Conservation (phyloP, 2,888 invertebrate genomes). For the Dyspetes luteomarginatus region DNA sequence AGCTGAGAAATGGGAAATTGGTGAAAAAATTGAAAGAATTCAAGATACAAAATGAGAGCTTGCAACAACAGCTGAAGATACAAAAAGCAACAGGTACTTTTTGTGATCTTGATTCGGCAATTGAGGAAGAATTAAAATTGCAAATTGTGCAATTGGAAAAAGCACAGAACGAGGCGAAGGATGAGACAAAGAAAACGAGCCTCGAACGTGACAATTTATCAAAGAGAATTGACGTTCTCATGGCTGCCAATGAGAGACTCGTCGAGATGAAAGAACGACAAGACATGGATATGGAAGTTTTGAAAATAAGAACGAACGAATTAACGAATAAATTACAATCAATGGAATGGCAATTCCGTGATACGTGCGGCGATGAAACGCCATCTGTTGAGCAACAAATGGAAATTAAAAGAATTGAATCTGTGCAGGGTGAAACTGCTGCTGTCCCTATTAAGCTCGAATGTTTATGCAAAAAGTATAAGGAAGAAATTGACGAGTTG, state of each 20-base stretch:
- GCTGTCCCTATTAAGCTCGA: background rate
- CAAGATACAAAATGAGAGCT: conserved; percentile 88
- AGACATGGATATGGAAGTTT: conserved; percentile 90
- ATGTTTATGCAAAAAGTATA: conserved; percentile 68
- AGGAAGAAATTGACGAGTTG: conserved; percentile 84
- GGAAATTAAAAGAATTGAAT: conserved; percentile 5
- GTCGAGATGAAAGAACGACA: conserved; percentile 92
- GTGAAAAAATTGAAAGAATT: conserved; percentile 93
- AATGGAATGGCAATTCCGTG: conserved; percentile 79
- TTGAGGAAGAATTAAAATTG: conserved; percentile 91
- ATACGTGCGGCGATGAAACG: conserved; percentile 34
- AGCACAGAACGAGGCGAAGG: conserved; percentile 86
- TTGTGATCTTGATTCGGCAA: conserved; percentile 89
- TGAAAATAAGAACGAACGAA: conserved; percentile 89
- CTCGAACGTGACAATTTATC: conserved; percentile 88
- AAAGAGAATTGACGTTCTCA: conserved; percentile 90
- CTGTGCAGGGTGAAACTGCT: background rate
- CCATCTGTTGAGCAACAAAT: conserved; percentile 1
- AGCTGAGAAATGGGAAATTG: conserved; percentile 90
- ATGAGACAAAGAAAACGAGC: conserved; percentile 86
- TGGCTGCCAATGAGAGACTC: conserved; percentile 90
- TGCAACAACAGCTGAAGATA: conserved; percentile 85
- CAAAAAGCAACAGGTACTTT: conserved; percentile 85
- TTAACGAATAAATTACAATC: conserved; percentile 87
- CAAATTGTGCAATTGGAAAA: conserved; percentile 89